A percentile compares a stretch with the other conserved stretches of the same genome.
These are phyloP conservation scores for Adelges cooleyi DNA, from an alignment of 1,140 invertebrate genomes.

Conservation along the genomic window DNA sequence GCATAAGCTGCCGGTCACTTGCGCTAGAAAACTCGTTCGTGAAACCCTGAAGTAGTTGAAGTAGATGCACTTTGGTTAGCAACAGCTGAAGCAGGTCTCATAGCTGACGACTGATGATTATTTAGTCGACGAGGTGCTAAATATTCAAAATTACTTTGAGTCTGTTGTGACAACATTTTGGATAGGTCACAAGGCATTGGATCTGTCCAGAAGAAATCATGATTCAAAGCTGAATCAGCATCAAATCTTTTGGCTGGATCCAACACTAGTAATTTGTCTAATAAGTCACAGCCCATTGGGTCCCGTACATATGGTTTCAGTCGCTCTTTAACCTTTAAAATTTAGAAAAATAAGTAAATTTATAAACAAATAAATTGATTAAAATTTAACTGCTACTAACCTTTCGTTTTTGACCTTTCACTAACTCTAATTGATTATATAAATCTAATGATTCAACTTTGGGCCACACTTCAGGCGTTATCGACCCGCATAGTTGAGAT, in stretches of 20 bases:
- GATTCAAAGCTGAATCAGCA: constrained; percentile 86
- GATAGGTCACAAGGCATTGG: constrained; percentile 86
- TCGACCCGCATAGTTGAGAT: constrained; percentile 91
- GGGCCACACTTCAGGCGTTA: constrained; percentile 88
- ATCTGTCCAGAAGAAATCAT: constrained; percentile 97
- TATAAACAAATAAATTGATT: not conserved
- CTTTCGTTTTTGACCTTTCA: constrained; percentile 81
- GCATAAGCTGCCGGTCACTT: constrained; percentile 16
- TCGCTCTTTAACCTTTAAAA: constrained; percentile 61
- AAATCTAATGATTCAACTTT: constrained; percentile 86
- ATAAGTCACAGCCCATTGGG: constrained; percentile 77
- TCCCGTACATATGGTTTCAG: constrained; percentile 88
- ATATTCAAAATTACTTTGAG: constrained; percentile 94
- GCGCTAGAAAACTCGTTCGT: constrained; percentile 29
- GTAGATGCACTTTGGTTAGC: constrained; percentile 48
- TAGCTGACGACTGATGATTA: constrained; percentile 56
- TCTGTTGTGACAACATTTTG: constrained; percentile 86
- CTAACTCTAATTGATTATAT: constrained; percentile 82
- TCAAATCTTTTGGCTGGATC: constrained; percentile 86
- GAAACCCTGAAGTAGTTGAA: constrained; percentile 66
- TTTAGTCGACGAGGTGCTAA: constrained; percentile 64
- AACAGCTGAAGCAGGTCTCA: constrained; percentile 31
- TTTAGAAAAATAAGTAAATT: not conserved
- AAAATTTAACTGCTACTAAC: constrained; percentile 38
- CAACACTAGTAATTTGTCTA: constrained; percentile 84